Evolutionary conservation across 1,140 invertebrate genomes (phyloP).

Genomic region (Drosophila kikkawai): DNA sequence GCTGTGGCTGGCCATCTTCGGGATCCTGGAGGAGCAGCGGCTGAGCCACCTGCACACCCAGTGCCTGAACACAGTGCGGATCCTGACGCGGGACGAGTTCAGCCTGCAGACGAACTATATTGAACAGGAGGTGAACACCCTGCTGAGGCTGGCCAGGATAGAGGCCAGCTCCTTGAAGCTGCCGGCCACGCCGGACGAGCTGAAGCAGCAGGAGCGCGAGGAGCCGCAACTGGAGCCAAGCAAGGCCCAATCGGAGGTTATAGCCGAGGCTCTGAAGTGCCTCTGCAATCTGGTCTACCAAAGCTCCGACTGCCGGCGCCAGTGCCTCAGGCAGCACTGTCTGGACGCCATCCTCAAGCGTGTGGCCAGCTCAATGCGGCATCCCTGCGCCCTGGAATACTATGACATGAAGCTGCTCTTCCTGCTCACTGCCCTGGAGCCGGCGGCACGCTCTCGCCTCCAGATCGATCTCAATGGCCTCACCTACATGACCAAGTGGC

Average conservation of each 20-base stretch:
- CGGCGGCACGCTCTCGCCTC: slow-evolving; percentile 89
- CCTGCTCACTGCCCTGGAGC: slow-evolving; percentile 92
- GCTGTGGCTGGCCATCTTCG: slow-evolving; percentile 87
- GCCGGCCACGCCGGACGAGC: slow-evolving; percentile 85
- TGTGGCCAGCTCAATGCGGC: slow-evolving; percentile 84
- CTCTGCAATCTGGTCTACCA: slow-evolving; percentile 96
- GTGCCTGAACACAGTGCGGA: slow-evolving; percentile 86
- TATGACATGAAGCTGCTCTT: slow-evolving; percentile 96
- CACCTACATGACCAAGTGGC: slow-evolving; percentile 91
- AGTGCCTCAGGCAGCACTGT: slow-evolving; percentile 90
- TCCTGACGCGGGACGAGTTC: slow-evolving; percentile 91
- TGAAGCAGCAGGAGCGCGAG: slow-evolving; percentile 32
- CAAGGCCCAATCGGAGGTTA: slow-evolving; percentile 46
- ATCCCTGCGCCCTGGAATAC: slow-evolving; percentile 90
- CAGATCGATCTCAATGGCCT: slow-evolving; percentile 92
- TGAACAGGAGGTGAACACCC: slow-evolving; percentile 88
- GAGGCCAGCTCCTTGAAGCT: slow-evolving; percentile 39
- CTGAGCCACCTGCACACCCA: slow-evolving; percentile 83
- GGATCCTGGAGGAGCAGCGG: slow-evolving; percentile 84
- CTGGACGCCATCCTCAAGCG: slow-evolving; percentile 91
- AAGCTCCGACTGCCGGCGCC: slow-evolving; percentile 88
- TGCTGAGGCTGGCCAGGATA: slow-evolving; percentile 87
- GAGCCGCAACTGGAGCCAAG: slow-evolving; percentile 29
- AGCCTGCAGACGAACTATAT: slow-evolving; percentile 90
- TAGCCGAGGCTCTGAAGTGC: slow-evolving; percentile 93